Conservation (phyloP, 1,140 invertebrate species). For the Caenorhabditis tropicalis region DNA sequence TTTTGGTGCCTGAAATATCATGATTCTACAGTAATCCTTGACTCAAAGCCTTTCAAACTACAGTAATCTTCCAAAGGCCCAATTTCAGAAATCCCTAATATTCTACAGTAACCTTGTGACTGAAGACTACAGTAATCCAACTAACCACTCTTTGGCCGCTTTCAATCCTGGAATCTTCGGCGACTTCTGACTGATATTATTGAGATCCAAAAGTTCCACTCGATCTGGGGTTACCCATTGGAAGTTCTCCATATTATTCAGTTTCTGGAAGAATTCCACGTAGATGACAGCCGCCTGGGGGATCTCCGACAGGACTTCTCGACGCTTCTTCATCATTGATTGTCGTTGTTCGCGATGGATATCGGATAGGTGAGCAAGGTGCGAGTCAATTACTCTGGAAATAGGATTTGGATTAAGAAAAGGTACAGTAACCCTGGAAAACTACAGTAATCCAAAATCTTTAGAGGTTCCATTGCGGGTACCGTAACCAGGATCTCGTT, state of each 20-base stretch:
- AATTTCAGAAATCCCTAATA: not conserved
- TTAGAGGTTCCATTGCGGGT: no score
- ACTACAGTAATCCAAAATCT: no score
- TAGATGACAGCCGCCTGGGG: not conserved
- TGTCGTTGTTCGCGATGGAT: not conserved
- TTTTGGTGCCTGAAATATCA: no score
- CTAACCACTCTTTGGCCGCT: not conserved
- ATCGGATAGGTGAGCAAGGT: not conserved
- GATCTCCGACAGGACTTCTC: conserved; percentile 8
- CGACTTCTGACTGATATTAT: not conserved
- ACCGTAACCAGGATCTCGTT: not conserved
- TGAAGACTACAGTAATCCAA: not conserved
- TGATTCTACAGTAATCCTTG: not conserved
- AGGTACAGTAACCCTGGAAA: no score
- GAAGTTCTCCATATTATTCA: not conserved
- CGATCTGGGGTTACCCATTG: not conserved
- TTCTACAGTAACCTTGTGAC: not conserved
- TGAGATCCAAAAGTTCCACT: conserved; percentile 11
- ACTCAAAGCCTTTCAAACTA: not conserved
- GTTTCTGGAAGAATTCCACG: conserved; percentile 32
- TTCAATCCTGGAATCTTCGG: conserved; percentile 1
- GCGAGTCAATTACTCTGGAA: conserved; percentile 27
- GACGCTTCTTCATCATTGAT: not conserved
- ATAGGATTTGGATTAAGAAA: not conserved
- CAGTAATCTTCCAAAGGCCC: not conserved